Conservation (phyloP, 2,888 invertebrate genomes). For the Antheraea assamensis region DNA sequence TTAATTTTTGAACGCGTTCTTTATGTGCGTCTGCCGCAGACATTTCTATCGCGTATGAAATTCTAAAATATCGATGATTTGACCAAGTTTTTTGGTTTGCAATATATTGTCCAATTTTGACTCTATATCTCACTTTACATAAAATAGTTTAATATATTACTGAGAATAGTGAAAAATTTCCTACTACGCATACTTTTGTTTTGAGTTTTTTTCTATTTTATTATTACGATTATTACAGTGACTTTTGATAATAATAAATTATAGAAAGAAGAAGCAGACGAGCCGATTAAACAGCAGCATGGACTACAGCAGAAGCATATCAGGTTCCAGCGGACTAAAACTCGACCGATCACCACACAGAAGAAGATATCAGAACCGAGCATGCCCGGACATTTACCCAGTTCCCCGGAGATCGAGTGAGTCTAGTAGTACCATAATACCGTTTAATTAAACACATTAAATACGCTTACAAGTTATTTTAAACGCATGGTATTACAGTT, state of each 20-base stretch:
- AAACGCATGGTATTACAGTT: constrained; percentile 40
- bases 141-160: no score
- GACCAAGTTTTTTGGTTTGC: no score
- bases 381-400: constrained; percentile 83
- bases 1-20: no score
- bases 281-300: constrained; percentile 82
- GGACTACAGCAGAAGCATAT: constrained; percentile 93
- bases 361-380: constrained; percentile 80
- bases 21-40: no score
- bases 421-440: constrained; percentile 42
- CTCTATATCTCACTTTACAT: no score
- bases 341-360: constrained; percentile 62
- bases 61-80: no score
- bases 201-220: no score
- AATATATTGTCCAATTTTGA: no score
- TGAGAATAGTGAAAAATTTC: no score
- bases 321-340: constrained; percentile 92
- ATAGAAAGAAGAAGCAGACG: constrained; percentile 88
- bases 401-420: constrained; percentile 88
- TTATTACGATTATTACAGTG: background rate
- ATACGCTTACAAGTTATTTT: background rate
- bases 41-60: no score
- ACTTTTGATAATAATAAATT: constrained; percentile 20
- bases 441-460: background rate
- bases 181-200: no score